A percentile compares a stretch with the other conserved stretches of the same genome.
These are phyloP conservation scores for Pomacea maculata DNA, from an alignment of 1,140 invertebrate species.

Conservation along the genomic window DNA sequence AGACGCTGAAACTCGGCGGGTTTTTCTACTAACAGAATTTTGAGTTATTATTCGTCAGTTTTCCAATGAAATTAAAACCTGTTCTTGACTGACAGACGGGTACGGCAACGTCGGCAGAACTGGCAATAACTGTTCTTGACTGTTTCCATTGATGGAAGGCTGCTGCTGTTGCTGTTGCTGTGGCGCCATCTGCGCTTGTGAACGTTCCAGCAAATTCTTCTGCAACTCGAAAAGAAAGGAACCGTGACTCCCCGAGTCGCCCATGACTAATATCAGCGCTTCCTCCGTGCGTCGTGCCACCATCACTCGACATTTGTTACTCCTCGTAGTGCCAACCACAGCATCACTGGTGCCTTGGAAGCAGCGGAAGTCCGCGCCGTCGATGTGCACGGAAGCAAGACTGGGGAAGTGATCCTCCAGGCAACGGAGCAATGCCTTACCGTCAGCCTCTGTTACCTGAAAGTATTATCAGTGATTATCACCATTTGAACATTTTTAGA, in stretches of 20 bases:
- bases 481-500: too few relatives aligned
- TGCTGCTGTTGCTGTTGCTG: not conserved
- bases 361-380: slow-evolving; percentile 14
- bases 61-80: slow-evolving; percentile 5
- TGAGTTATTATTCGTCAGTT: too few relatives aligned
- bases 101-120: not conserved
- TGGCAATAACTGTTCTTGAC: not conserved
- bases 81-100: slow-evolving; percentile 2
- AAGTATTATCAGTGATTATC: not conserved
- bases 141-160: too few relatives aligned
- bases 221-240: slow-evolving; percentile 31
- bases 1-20: too few relatives aligned
- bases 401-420: slow-evolving; percentile 17
- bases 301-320: slow-evolving; percentile 6
- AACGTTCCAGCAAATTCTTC: slow-evolving; percentile 10
- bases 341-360: slow-evolving; percentile 29
- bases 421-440: slow-evolving; percentile 12
- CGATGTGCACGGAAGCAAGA: slow-evolving; percentile 23
- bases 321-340: slow-evolving; percentile 9
- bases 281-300: slow-evolving; percentile 20
- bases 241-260: slow-evolving; percentile 19
- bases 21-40: too few relatives aligned
- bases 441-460: slow-evolving; percentile 18
- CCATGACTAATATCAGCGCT: slow-evolving; percentile 18
- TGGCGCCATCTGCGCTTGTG: not conserved